These are phyloP conservation scores for Periphyllus acericola DNA, from an alignment of 2,888 invertebrate species.

Conservation along the genomic window DNA sequence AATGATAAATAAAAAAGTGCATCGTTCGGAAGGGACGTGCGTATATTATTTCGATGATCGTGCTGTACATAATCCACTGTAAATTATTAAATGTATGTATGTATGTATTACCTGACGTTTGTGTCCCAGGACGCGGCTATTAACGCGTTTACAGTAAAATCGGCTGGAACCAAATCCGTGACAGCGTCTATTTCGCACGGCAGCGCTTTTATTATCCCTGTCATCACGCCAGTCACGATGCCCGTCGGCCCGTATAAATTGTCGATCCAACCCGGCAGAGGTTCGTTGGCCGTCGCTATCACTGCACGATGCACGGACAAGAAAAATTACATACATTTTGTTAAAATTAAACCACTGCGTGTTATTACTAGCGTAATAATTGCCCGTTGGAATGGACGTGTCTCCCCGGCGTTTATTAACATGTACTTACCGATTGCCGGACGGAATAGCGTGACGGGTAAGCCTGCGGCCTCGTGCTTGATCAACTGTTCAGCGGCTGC, in stretches of 20 bases:
- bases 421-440: conserved; percentile 75
- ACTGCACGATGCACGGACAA: conserved; percentile 64
- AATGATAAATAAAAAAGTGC: background rate
- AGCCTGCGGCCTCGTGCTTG: conserved; percentile 72
- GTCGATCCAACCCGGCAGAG: conserved; percentile 75
- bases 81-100: background rate
- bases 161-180: conserved; percentile 78
- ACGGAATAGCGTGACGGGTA: conserved; percentile 86
- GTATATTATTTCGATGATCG: no score
- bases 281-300: conserved; percentile 68
- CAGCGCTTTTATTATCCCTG: conserved; percentile 74
- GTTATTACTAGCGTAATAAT: no score
- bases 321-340: background rate
- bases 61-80: no score
- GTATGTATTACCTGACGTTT: conserved; percentile 33
- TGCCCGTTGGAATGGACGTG: background rate
- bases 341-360: background rate
- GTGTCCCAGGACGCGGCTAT: conserved; percentile 73
- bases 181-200: conserved; percentile 70
- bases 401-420: background rate
- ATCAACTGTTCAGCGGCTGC: conserved; percentile 85
- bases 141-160: conserved; percentile 74
- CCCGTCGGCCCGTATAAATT: conserved; percentile 77
- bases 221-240: conserved; percentile 69
- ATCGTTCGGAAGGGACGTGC: background rate